Evolutionary conservation across 1,140 invertebrate genomes (phyloP), one percentile per base, ranked within the genome.

Genomic region (Nixonia krombeini): DNA sequence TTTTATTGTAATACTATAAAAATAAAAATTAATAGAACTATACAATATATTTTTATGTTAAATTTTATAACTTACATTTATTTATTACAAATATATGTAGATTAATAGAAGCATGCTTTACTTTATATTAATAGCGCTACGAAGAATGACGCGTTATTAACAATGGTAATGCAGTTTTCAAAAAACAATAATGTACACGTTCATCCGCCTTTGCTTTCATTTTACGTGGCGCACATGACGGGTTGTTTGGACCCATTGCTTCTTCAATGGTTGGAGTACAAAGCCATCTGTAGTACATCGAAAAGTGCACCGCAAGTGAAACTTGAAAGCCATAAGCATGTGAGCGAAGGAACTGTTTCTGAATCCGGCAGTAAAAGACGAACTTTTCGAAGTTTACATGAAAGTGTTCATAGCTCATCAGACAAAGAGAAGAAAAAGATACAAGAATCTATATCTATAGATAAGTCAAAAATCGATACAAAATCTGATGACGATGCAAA

Each of bases 191-290:
- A 76, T 10, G 70, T 74, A 18, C 82, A 86, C 38, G 73, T 79
- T 62, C 86, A 89, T 75, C 87, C 89, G 10, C 83, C 88, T 7
- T 74, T 91, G 25, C 57, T 90, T 1, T 85, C 87, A 1, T 84
- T 91, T 62, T 87, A 87, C 61, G 64, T 91, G 21, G 83, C 87
- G 53, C 86, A 90, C 57, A 86, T 90, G 38, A 85, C 86, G 51
- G 79, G 87, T 35, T 88, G 87, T 42, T 64, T 91, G 26, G 90
- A 91, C 76, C 90, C 90, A 2, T 76, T 88, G 9, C 70, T 92
- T 2, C 84, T 87, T 35, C 80, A 86, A 21, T 92, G 90, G 90
- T 74, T 92, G 1, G 73, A 86, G 12, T 91, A 91, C 72, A 74
- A 72, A 7, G 87, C 88, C 1, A 70, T 65, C 9, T 77, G 76